A percentile compares a stretch with the other conserved stretches of the same genome.
Evolutionary conservation across 2,113 vertebrate genomes (phyloP).

Genomic region (Cottus gobio): DNA sequence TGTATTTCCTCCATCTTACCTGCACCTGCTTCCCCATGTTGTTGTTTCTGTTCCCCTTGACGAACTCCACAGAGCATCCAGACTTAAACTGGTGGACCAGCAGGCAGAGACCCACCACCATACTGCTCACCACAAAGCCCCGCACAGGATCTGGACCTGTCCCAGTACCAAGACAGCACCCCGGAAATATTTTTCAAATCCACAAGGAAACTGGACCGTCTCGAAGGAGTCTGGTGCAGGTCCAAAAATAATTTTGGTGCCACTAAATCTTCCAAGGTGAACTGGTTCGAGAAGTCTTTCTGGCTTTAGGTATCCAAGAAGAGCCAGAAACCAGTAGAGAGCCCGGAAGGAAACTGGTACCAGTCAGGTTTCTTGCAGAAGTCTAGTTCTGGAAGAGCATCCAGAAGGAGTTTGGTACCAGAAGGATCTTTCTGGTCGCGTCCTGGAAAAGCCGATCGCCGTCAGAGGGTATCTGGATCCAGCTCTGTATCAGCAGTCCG

Average conservation of each 20-base stretch:
- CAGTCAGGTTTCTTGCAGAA: background rate
- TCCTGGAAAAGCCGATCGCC: too few relatives aligned
- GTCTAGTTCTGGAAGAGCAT: background rate
- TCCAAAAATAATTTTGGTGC: background rate
- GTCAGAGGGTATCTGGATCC: slow-evolving; percentile 11
- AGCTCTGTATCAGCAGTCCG: background rate
- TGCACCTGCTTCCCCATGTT: slow-evolving; percentile 55
- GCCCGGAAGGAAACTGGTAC: background rate
- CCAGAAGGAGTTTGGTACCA: background rate
- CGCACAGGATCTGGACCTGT: background rate
- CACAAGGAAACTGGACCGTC: background rate
- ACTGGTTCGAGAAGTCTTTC: background rate
- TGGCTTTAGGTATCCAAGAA: background rate
- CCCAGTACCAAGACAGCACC: background rate
- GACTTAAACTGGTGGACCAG: slow-evolving; percentile 39
- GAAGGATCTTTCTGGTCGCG: background rate
- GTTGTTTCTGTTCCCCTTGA: background rate
- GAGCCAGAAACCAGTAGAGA: background rate
- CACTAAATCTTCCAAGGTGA: background rate
- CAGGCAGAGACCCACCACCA: slow-evolving; percentile 60
- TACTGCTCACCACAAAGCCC: slow-evolving; percentile 35
- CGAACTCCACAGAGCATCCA: slow-evolving; percentile 32
- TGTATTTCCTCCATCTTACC: slow-evolving; percentile 52
- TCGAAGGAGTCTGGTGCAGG: background rate
- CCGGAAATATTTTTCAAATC: background rate